These are phyloP conservation scores for Psilopsiagon aurifrons DNA, from an alignment of 2,113 vertebrate genomes.

Conservation along the genomic window DNA sequence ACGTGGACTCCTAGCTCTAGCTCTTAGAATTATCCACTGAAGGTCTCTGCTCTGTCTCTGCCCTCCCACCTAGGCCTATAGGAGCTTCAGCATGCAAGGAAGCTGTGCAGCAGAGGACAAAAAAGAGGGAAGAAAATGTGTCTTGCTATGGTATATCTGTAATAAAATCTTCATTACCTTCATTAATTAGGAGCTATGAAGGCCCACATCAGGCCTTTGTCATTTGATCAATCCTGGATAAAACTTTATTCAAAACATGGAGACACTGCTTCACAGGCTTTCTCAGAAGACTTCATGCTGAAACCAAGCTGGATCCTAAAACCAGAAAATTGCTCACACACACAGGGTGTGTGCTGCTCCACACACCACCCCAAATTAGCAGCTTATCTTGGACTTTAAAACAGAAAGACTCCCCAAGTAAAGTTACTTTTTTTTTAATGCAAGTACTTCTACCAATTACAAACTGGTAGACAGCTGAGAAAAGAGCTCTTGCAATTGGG, in stretches of 20 bases:
- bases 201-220: not conserved
- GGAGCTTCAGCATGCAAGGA: not conserved
- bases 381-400: not conserved
- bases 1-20: not conserved
- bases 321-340: rapidly evolving
- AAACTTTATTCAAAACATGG: not conserved
- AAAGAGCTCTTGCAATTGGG: not conserved
- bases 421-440: not conserved
- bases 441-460: not conserved
- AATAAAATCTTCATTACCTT: not conserved
- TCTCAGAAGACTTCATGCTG: not conserved
- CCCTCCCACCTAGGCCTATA: not conserved
- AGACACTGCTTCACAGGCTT: not conserved
- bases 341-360: rapidly evolving
- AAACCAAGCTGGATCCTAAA: not conserved
- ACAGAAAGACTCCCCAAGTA: not conserved
- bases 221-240: not conserved
- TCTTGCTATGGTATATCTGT: rapidly evolving
- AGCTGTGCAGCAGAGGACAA: not conserved
- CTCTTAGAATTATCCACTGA: not conserved
- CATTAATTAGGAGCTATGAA: not conserved
- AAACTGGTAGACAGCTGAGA: not conserved
- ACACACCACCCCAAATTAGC: not conserved
- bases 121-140: not conserved
- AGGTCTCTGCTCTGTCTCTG: not conserved